phyloP scores from a whole-genome alignment of 2,888 invertebrate genomes.

The Trachelus tabidus region DNA sequence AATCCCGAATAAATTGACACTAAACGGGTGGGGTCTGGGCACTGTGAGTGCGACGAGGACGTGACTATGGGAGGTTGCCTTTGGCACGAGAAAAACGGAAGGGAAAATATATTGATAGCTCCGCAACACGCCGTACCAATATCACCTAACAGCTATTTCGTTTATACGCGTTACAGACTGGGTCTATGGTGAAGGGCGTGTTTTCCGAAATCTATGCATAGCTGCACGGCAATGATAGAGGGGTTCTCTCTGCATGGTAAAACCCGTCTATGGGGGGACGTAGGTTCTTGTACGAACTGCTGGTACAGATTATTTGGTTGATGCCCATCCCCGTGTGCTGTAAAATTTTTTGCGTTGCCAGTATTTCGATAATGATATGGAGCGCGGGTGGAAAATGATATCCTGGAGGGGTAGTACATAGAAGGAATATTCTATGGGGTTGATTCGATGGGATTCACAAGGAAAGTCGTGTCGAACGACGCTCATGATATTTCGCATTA shows the following conservation, averaged over 20 bases:
- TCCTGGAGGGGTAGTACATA: background rate
- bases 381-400: background rate
- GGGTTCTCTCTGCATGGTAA: conserved; percentile 9
- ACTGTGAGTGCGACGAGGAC: conserved; percentile 13
- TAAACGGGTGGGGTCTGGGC: conserved; percentile 56
- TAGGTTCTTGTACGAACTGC: background rate
- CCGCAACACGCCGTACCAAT: conserved; percentile 56
- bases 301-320: background rate
- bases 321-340: background rate
- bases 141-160: conserved; percentile 63
- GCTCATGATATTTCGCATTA: conserved; percentile 8
- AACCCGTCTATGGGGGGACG: background rate
- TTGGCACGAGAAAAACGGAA: conserved; percentile 7
- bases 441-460: background rate
- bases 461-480: background rate
- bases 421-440: background rate
- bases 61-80: background rate
- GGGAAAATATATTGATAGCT: conserved; percentile 49
- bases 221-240: conserved; percentile 34
- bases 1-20: conserved; percentile 68
- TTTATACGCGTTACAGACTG: conserved; percentile 44
- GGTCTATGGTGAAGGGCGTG: conserved; percentile 22
- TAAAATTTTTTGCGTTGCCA: background rate
- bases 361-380: background rate
- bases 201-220: conserved; percentile 51